A percentile compares a stretch with the other conserved stretches of the same genome.
Evolutionary conservation across 2,888 invertebrate species (phyloP).

Genomic region (Cacoxenus indagator): DNA sequence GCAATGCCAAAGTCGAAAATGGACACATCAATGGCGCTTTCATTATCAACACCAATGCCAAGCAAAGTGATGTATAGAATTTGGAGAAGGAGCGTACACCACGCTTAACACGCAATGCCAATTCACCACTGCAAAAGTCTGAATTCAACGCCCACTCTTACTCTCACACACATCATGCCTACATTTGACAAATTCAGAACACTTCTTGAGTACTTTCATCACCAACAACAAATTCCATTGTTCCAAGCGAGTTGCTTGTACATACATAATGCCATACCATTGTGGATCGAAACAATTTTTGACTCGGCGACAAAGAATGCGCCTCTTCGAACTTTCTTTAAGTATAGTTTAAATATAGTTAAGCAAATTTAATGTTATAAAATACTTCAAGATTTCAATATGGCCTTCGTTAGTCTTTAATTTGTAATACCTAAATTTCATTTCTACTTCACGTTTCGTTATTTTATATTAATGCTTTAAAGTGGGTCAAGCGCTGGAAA

Average conservation of each 20-base stretch:
- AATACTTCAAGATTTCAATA: conserved; percentile 46
- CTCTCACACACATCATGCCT: background rate
- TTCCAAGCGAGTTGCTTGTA: background rate
- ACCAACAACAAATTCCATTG: background rate
- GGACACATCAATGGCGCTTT: conserved; percentile 71
- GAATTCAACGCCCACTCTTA: conserved; percentile 2
- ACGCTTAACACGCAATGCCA: conserved; percentile 9
- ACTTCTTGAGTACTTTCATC: too few species aligned
- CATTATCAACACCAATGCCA: conserved; percentile 71
- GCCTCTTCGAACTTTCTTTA: background rate
- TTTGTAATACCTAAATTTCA: background rate
- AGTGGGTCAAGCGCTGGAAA: too few species aligned
- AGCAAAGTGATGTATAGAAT: conserved; percentile 71
- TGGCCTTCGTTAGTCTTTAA: conserved; percentile 52
- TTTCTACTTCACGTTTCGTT: background rate
- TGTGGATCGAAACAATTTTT: too few species aligned
- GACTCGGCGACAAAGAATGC: too few species aligned
- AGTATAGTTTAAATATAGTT: background rate
- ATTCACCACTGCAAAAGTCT: background rate
- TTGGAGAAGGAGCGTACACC: conserved; percentile 62
- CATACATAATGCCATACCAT: too few species aligned
- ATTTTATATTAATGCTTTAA: too few species aligned
- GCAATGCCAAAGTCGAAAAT: conserved; percentile 53
- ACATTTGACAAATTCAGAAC: background rate
- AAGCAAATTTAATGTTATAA: background rate